A percentile compares a stretch with the other conserved stretches of the same genome.
phyloP scores from a whole-genome alignment of 2,888 invertebrate genomes.

The Andrena hattorfiana region DNA sequence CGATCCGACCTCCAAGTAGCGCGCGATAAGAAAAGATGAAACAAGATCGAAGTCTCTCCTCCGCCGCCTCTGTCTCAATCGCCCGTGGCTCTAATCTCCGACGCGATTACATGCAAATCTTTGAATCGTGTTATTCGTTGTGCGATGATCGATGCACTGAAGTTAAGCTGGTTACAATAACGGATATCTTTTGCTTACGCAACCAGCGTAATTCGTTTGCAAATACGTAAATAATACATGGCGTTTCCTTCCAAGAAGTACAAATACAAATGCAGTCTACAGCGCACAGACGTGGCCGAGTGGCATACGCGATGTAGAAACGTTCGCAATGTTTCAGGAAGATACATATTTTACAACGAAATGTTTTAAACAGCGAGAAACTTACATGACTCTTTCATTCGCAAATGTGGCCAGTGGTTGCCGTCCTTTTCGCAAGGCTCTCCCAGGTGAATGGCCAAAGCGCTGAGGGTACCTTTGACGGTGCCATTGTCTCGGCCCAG shows the following conservation, averaged over 20 bases:
- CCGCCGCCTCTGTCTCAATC: slow-evolving; percentile 23
- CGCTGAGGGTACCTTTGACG: slow-evolving; percentile 84
- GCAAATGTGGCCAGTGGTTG: slow-evolving; percentile 88
- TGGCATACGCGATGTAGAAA: too few species aligned
- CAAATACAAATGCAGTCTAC: too few species aligned
- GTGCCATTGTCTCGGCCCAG: slow-evolving; percentile 70
- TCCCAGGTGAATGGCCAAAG: slow-evolving; percentile 87
- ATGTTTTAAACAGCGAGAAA: background rate
- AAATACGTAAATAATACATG: background rate
- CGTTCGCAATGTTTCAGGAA: too few species aligned
- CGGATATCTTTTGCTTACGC: background rate
- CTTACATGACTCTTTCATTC: slow-evolving; percentile 93
- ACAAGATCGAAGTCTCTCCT: slow-evolving; percentile 13
- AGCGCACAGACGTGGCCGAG: too few species aligned
- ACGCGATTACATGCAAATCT: slow-evolving; percentile 37
- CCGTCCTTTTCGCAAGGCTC: slow-evolving; percentile 89
- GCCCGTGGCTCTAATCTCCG: slow-evolving; percentile 21
- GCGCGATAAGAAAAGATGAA: slow-evolving; percentile 46
- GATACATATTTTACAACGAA: too few species aligned
- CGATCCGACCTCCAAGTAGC: slow-evolving; percentile 36
- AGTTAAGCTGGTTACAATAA: background rate
- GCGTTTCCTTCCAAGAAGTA: too few species aligned
- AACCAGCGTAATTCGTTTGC: background rate
- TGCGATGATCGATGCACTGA: background rate
- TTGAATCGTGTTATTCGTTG: background rate